Percentiles rank a stretch among this genome's conserved stretches.
These are phyloP conservation scores for Drosophila nr. perissopoda DNA, from an alignment of 2,888 invertebrate genomes.

Conservation along the genomic window DNA sequence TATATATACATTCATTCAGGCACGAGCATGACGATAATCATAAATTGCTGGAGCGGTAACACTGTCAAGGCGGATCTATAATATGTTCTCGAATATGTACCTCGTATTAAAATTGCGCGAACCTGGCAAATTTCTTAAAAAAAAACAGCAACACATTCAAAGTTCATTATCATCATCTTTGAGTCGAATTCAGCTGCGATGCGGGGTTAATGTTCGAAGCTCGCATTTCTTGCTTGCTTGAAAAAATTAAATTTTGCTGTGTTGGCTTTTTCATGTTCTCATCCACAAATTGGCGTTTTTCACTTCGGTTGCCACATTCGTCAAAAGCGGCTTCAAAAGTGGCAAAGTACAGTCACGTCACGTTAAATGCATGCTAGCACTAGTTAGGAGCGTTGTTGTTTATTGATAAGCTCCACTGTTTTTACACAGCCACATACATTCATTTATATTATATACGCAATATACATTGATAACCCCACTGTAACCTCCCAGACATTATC, in stretches of 20 bases:
- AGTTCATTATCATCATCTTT: constrained; percentile 37
- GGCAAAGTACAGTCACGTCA: constrained; percentile 47
- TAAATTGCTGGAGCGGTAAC: constrained; percentile 28
- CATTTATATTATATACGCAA: constrained; percentile 12
- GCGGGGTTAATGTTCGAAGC: constrained; percentile 45
- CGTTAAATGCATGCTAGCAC: constrained; percentile 36
- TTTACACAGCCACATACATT: constrained; percentile 22
- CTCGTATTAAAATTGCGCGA: neutral
- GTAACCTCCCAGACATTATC: constrained; percentile 32
- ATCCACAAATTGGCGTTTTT: constrained; percentile 16
- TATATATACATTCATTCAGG: constrained; percentile 29
- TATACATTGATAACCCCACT: constrained; percentile 52
- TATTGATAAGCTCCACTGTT: constrained; percentile 45
- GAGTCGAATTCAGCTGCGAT: constrained; percentile 21
- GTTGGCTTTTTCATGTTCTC: constrained; percentile 28
- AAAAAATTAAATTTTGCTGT: constrained; percentile 23
- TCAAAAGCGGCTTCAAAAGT: neutral
- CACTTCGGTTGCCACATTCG: constrained; percentile 24
- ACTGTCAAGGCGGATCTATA: constrained; percentile 36
- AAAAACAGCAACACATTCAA: constrained; percentile 15
- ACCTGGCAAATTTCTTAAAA: constrained; percentile 17
- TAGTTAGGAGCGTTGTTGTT: constrained; percentile 33
- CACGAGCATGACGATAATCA: constrained; percentile 32
- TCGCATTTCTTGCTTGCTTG: constrained; percentile 30
- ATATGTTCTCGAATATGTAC: neutral